Base-by-base conservation (phyloP, 1,140 invertebrate species). In the Eriosoma lanigerum region DNA sequence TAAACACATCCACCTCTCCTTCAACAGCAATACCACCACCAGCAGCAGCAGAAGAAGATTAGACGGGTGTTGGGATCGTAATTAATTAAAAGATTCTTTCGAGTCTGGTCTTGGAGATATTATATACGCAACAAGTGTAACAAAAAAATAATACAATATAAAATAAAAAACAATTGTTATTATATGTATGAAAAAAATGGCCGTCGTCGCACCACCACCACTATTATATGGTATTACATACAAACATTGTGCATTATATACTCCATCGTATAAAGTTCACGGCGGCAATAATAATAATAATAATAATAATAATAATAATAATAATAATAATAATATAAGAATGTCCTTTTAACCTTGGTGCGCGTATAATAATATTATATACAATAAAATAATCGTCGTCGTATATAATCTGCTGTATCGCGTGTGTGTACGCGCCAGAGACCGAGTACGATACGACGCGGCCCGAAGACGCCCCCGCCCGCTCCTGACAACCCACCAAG, bases 71-170 rank as follows among this genome's bases (percentile, higher is more conserved):
- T 68, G 64, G 64, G 64, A 68, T 68, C 64, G 64, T 58, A 76
- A 76, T 60, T 76, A 76, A 78, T 78, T 60, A 62, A 62, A 78
- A 78, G 75, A 78, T 78, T 78, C 75, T 62, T 78, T 78, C 75
- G 38, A 62, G 75, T 78, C 75, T 78, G 75, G 75, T 60, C 21
- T 76, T 10, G 4, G 56, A 60, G 21, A 54, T 60, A 58, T n/a
- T 26, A 70, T 19, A 26, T 46, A 46, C 21, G 75, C 10, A 29
- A 62, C 44, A 29, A 78, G 75, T 60, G 75, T 78, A 78, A 78
- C 26, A 48, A 78, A 50, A 78, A 81, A 50, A 66, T 56, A 81
- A 62, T 6, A 46, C 3, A 75, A 6, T 13, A 24, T 17, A 26
- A 66, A 38, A 64, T 24, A 68, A 68, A 50, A 24, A 70, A 48